Percentiles rank a stretch among this genome's conserved stretches.
These are phyloP conservation scores for Odobenus rosmarus DNA, from an alignment of 2,113 vertebrate genomes.

Conservation along the genomic window DNA sequence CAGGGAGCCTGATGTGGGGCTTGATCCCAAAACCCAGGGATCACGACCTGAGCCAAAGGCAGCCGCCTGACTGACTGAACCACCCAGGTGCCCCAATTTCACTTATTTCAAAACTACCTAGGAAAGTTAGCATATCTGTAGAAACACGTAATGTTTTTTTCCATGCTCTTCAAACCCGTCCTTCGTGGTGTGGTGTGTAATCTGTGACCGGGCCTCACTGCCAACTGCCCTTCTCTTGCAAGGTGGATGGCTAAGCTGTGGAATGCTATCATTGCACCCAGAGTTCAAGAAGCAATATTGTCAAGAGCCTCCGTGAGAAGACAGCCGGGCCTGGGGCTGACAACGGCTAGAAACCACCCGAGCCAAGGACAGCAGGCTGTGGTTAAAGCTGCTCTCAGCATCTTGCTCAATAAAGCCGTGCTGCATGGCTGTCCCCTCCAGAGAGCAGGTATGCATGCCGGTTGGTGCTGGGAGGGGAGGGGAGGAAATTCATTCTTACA, in stretches of 20 bases:
- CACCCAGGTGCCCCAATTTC: neutral
- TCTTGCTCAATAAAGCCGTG: constrained; percentile 96
- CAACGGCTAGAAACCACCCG: constrained; percentile 85
- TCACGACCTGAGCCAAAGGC: neutral
- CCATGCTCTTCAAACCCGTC: neutral
- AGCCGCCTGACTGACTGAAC: no score
- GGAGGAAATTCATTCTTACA: neutral
- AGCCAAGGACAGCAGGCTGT: constrained; percentile 95
- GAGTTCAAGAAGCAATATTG: constrained; percentile 94
- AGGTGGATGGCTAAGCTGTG: constrained; percentile 97
- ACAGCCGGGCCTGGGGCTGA: constrained; percentile 81
- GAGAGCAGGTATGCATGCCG: constrained; percentile 88
- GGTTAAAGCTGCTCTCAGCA: constrained; percentile 96
- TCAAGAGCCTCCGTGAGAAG: constrained; percentile 91
- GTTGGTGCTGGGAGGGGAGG: neutral
- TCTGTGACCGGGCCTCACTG: neutral
- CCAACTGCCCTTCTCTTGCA: neutral
- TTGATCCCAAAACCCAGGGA: neutral
- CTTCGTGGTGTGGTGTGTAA: neutral
- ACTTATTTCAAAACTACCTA: neutral
- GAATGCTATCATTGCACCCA: constrained; percentile 94
- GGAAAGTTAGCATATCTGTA: neutral
- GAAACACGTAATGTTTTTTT: neutral
- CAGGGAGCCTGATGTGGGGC: neutral
- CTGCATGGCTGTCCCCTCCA: constrained; percentile 93